phyloP scores from a whole-genome alignment of 2,888 invertebrate species.

The Gnatocerus cornutus region DNA sequence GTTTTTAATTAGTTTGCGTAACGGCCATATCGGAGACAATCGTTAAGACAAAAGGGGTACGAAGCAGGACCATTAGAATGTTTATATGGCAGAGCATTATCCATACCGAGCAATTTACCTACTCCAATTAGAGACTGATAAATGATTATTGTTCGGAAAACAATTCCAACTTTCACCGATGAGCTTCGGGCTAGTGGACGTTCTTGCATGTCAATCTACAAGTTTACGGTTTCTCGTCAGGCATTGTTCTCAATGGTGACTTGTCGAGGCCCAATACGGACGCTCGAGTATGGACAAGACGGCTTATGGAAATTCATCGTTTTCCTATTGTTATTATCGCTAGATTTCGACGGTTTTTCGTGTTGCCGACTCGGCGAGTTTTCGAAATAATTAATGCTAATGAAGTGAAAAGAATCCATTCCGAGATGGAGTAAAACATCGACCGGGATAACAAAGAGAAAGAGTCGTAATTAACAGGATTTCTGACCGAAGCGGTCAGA shows the following conservation, averaged over 20 bases:
- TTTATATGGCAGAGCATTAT: conserved; percentile 67
- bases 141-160: conserved; percentile 70
- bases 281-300: conserved; percentile 14
- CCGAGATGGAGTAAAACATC: conserved; percentile 42
- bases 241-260: conserved; percentile 46
- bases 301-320: conserved; percentile 28
- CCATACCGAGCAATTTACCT: conserved; percentile 69
- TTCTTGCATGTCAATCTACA: conserved; percentile 38
- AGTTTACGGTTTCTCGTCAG: conserved; percentile 43
- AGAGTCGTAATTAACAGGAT: conserved; percentile 51
- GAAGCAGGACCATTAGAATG: conserved; percentile 67
- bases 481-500: conserved; percentile 53
- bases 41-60: conserved; percentile 68
- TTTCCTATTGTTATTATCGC: conserved; percentile 37
- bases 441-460: conserved; percentile 49
- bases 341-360: no score
- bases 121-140: conserved; percentile 71
- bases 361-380: no score
- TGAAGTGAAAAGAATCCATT: conserved; percentile 48
- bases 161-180: conserved; percentile 69
- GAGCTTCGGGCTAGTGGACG: conserved; percentile 51
- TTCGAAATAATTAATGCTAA: conserved; percentile 46
- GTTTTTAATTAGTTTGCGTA: conserved; percentile 53
- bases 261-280: conserved; percentile 1
- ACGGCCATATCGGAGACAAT: conserved; percentile 61